Evolutionary conservation across 2,888 invertebrate species (phyloP), one percentile per base, ranked within the genome.

Genomic region (Lithosia quadra): DNA sequence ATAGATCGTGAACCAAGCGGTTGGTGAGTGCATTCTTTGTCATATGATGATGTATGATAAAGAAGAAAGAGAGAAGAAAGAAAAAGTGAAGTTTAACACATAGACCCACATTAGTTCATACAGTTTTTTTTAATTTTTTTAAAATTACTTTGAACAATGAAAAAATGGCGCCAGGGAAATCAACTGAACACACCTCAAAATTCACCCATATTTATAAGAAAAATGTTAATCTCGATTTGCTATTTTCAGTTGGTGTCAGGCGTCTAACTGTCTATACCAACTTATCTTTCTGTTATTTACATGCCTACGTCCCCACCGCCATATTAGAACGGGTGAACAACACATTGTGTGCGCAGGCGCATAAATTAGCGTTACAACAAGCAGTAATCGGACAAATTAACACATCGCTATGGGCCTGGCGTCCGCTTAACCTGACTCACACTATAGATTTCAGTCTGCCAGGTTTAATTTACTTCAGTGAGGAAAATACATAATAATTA

Each of bases 311-410:
- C 13, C 11, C 39, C 9, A 63, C 62, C 60, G 81, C 82, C 80
- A 82, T 80, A 76, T 82, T 74, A 72, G 69, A 74, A 74, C 65
- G 74, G 74, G 73, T 76, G 74, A 80, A 80, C 78, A 82, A 72
- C 82, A 81, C 78, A 81, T 76, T 80, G 82, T 78, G 68, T 79
- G 84, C 85, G 77, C 76, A 67, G 68, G 78, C 80, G 77, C 82
- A 81, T 83, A 81, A 71, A 75, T 83, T 76, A 78, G 72, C 67
- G 67, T 65, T 68, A 72, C 69, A 74, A 78, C 80, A 78, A 72
- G 74, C 75, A 73, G 72, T 88, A 87, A 90, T 86, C 84, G 83
- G 69, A 82, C 86, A 85, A 86, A 91, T 91, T 90, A 88, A 81
- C 91, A 90, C 85, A 84, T 79, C 73, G 75, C 78, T 88, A 86